These are phyloP conservation scores for Lepeophtheirus salmonis DNA, from an alignment of 1,140 invertebrate species.

Conservation along the genomic window DNA sequence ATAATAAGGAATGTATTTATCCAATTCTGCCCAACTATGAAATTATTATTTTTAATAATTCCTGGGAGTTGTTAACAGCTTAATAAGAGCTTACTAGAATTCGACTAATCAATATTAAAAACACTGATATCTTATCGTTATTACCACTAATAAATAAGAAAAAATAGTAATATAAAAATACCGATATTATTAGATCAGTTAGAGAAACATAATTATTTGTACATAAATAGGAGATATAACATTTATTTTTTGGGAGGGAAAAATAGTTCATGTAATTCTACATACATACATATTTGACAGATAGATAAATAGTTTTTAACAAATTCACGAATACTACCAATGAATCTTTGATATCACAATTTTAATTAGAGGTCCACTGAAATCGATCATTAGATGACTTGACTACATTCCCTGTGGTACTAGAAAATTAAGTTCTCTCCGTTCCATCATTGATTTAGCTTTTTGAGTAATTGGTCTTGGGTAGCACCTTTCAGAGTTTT, in stretches of 20 bases:
- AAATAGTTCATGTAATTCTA: not conserved
- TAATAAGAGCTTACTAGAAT: not conserved
- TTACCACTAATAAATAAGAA: not conserved
- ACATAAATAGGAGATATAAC: not conserved
- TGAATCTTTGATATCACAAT: not conserved
- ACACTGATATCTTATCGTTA: not conserved
- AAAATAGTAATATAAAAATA: not conserved
- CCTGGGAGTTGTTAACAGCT: too few relatives aligned
- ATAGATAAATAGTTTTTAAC: not conserved
- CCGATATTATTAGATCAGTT: not conserved
- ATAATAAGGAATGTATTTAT: not conserved
- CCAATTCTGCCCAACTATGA: not conserved
- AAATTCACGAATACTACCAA: not conserved
- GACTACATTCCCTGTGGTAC: too few relatives aligned
- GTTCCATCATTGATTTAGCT: not conserved
- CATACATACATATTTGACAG: not conserved
- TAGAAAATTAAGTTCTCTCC: not conserved
- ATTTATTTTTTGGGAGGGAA: not conserved
- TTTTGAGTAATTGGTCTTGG: not conserved
- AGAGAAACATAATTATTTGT: too few relatives aligned
- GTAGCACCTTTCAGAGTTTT: not conserved
- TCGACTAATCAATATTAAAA: not conserved
- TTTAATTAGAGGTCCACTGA: not conserved
- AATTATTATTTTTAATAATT: not conserved
- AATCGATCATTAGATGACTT: not conserved